Percentiles rank a stretch among this genome's conserved stretches.
Evolutionary conservation across 2,113 vertebrate genomes (phyloP).

Genomic region (Natator depressus): DNA sequence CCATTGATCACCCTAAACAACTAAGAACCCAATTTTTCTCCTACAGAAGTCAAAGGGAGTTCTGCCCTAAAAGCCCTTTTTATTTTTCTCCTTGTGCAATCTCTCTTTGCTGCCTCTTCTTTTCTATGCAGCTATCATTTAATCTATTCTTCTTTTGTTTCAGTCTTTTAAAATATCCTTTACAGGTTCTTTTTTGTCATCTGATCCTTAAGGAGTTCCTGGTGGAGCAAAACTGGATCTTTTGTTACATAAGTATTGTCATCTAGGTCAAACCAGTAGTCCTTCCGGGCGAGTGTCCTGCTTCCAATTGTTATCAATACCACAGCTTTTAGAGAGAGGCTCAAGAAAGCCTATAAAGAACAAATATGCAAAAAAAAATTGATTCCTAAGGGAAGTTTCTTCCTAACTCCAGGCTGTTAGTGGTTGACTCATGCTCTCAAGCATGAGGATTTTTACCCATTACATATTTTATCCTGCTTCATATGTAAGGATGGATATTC

Average conservation of each 20-base stretch:
- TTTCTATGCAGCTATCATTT: background rate
- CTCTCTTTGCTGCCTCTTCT: background rate
- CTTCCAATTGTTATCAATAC: background rate
- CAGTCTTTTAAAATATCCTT: background rate
- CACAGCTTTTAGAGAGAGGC: background rate
- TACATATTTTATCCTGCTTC: background rate
- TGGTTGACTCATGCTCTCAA: background rate
- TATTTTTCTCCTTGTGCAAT: background rate
- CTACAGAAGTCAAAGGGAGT: background rate
- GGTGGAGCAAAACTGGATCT: background rate
- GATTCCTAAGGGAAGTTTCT: background rate
- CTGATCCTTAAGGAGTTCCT: background rate
- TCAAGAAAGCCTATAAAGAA: background rate
- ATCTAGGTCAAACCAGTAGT: background rate
- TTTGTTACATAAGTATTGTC: background rate
- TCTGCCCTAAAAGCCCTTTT: background rate
- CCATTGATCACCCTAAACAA: background rate
- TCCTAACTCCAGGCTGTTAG: background rate
- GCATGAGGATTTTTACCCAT: background rate
- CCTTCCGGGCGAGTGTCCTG: background rate
- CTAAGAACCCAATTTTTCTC: background rate
- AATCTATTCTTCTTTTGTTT: background rate
- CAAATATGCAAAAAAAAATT: background rate
- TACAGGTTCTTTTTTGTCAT: background rate
- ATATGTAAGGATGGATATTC: background rate